Evolutionary conservation across 2,888 invertebrate genomes (phyloP).

Genomic region (Andrena dorsata): DNA sequence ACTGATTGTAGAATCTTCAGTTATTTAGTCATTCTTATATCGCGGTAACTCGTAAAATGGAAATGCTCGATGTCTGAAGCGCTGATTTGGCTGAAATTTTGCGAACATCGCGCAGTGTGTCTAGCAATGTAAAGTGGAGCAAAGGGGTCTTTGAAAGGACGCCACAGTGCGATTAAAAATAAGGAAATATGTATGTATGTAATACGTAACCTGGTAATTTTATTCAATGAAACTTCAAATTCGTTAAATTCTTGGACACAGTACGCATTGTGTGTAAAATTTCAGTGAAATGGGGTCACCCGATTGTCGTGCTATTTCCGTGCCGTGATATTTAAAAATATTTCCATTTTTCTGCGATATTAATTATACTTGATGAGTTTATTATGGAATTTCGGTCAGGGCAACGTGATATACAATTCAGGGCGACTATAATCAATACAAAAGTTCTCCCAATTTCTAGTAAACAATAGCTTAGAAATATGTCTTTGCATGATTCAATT

Average conservation of each 20-base stretch:
- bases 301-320: not conserved
- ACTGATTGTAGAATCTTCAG: not conserved
- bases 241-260: not conserved
- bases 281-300: not conserved
- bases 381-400: not conserved
- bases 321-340: not conserved
- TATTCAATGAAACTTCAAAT: not conserved
- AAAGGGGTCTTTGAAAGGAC: too few relatives aligned
- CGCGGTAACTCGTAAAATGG: not conserved
- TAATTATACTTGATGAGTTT: not conserved
- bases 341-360: not conserved
- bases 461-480: not conserved
- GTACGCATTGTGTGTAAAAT: not conserved
- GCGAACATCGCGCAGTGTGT: not conserved
- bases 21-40: not conserved
- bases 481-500: constrained; percentile 19
- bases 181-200: not conserved
- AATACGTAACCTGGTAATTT: not conserved
- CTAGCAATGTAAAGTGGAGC: too few relatives aligned
- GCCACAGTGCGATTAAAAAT: not conserved
- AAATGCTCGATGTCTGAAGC: not conserved
- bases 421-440: not conserved
- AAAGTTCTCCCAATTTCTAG: not conserved
- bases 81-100: not conserved
- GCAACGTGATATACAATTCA: not conserved